Percentiles rank a stretch among this genome's conserved stretches.
Conservation (phyloP, 1,140 invertebrate genomes). For the Cherax destructor region DNA sequence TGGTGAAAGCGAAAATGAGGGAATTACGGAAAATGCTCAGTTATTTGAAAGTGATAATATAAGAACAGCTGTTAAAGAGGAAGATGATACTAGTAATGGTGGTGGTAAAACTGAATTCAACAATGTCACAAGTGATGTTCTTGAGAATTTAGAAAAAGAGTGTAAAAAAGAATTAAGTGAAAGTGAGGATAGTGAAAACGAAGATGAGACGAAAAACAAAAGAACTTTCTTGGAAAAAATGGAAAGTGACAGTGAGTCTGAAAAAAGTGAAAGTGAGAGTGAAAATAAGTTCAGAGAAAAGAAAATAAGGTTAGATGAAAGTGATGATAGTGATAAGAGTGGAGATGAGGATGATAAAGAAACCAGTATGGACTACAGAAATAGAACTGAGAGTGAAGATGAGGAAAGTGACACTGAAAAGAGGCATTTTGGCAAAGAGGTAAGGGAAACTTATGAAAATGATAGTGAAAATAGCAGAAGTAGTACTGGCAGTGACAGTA, state of each 20-base stretch:
- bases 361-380: slow-evolving; percentile 48
- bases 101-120: too few species aligned
- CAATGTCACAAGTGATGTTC: not conserved
- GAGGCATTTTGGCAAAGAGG: not conserved
- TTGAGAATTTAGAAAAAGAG: slow-evolving; percentile 44
- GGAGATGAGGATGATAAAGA: slow-evolving; percentile 54
- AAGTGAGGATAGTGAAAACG: slow-evolving; percentile 34
- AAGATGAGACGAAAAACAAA: slow-evolving; percentile 20
- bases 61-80: not conserved
- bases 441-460: slow-evolving; percentile 11
- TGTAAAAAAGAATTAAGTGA: slow-evolving; percentile 52
- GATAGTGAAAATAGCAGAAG: slow-evolving; percentile 3
- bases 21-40: not conserved
- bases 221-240: slow-evolving; percentile 20
- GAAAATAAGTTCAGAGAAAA: slow-evolving; percentile 68
- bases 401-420: not conserved
- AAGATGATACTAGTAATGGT: not conserved
- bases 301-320: slow-evolving; percentile 41
- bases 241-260: slow-evolving; percentile 30
- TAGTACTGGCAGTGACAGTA: slow-evolving; percentile 41
- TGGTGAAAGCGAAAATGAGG: slow-evolving; percentile 20
- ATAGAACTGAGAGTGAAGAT: slow-evolving; percentile 16
- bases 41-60: not conserved
- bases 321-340: slow-evolving; percentile 44
- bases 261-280: slow-evolving; percentile 73